These are phyloP conservation scores for Tinea semifulvella DNA, from an alignment of 2,888 invertebrate species.

Conservation along the genomic window DNA sequence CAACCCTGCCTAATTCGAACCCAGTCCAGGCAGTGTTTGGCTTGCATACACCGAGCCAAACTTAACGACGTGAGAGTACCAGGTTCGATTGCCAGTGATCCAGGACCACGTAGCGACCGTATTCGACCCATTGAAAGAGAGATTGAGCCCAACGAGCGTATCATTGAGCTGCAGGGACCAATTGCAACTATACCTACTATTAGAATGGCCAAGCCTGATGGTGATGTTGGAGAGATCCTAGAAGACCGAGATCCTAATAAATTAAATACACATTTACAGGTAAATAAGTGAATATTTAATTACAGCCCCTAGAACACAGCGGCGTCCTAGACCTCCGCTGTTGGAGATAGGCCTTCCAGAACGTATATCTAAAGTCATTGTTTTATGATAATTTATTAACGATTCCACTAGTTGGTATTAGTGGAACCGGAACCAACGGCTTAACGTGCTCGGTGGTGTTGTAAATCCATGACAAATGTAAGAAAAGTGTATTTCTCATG, in stretches of 20 bases:
- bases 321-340: no score
- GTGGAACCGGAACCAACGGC: no score
- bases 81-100: not conserved
- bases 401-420: no score
- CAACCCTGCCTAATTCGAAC: conserved; percentile 29
- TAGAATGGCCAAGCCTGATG: conserved; percentile 39
- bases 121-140: not conserved
- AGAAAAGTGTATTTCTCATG: no score
- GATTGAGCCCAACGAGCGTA: not conserved
- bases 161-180: not conserved
- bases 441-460: no score
- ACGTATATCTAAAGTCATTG: no score
- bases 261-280: conserved; percentile 76
- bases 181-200: not conserved
- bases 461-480: no score
- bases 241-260: conserved; percentile 77
- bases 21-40: conserved; percentile 39
- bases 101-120: not conserved
- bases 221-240: conserved; percentile 52
- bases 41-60: conserved; percentile 35
- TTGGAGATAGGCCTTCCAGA: no score
- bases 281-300: no score
- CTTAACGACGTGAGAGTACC: conserved; percentile 22
- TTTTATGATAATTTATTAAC: no score
- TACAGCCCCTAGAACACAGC: no score